phyloP scores from a whole-genome alignment of 2,888 invertebrate species.

The Anoplius nigerrimus region DNA sequence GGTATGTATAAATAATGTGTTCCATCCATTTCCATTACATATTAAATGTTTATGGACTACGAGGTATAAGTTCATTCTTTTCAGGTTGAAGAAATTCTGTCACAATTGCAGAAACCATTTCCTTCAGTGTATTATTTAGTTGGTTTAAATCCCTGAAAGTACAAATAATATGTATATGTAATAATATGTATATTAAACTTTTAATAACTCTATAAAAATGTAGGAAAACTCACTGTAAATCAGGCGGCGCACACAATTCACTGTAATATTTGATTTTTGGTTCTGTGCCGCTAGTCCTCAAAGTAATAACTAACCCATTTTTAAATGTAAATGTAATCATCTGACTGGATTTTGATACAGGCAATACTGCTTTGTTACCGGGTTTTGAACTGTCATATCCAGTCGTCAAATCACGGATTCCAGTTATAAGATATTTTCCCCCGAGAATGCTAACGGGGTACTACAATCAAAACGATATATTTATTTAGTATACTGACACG shows the following conservation, averaged over 20 bases:
- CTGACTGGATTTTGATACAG: slow-evolving; percentile 82
- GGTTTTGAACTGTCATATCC: slow-evolving; percentile 87
- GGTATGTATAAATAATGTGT: background rate
- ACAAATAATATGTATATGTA: slow-evolving; percentile 7
- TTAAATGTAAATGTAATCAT: slow-evolving; percentile 97
- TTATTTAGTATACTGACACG: background rate
- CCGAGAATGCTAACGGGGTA: slow-evolving; percentile 83
- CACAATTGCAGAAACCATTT: slow-evolving; percentile 87
- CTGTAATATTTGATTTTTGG: slow-evolving; percentile 99
- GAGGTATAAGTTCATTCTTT: slow-evolving; percentile 79
- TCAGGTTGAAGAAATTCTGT: slow-evolving; percentile 89
- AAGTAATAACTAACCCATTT: slow-evolving; percentile 90
- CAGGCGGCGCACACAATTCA: slow-evolving; percentile 86
- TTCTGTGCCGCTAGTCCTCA: slow-evolving; percentile 98
- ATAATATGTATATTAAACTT: slow-evolving; percentile 12
- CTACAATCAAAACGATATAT: slow-evolving; percentile 72
- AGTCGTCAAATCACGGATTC: slow-evolving; percentile 91
- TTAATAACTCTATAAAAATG: background rate
- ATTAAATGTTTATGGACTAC: slow-evolving; percentile 53
- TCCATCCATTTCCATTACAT: slow-evolving; percentile 16
- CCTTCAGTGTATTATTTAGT: slow-evolving; percentile 79
- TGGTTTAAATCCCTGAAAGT: slow-evolving; percentile 80
- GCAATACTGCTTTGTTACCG: slow-evolving; percentile 83
- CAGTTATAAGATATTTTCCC: slow-evolving; percentile 81
- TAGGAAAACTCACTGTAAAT: slow-evolving; percentile 78